Conservation (phyloP, 1,140 invertebrate genomes). For the Samia ricini region DNA sequence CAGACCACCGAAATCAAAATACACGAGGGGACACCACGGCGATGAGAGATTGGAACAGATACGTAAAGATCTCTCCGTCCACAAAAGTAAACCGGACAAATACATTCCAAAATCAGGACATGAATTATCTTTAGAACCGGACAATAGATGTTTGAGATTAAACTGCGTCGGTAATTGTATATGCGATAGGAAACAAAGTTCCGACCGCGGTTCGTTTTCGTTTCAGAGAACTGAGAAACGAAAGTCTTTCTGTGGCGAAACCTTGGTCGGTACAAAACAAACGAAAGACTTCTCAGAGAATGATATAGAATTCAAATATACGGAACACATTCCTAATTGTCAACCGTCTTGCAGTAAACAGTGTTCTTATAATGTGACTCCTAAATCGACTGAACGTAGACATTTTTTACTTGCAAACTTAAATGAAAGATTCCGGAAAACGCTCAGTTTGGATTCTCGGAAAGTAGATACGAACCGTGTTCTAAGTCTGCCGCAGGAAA, state of each 20-base stretch:
- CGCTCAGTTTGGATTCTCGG: conserved; percentile 69
- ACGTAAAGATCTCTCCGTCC: conserved; percentile 64
- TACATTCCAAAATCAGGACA: conserved; percentile 61
- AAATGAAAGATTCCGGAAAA: conserved; percentile 74
- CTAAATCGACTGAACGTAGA: conserved; percentile 62
- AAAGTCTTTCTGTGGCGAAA: conserved; percentile 52
- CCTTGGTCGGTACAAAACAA: conserved; percentile 36
- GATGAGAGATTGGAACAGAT: conserved; percentile 70
- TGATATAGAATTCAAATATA: conserved; percentile 71
- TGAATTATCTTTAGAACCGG: conserved; percentile 48
- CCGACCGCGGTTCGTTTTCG: conserved; percentile 62
- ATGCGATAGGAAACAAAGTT: conserved; percentile 55
- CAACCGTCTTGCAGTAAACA: conserved; percentile 69
- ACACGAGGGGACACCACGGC: conserved; percentile 63
- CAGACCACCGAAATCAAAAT: conserved; percentile 66
- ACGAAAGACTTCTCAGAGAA: conserved; percentile 56
- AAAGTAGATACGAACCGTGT: conserved; percentile 63
- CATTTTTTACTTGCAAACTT: conserved; percentile 66
- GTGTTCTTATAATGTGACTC: conserved; percentile 63
- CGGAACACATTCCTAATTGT: conserved; percentile 61
- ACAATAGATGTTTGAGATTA: conserved; percentile 51
- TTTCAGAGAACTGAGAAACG: conserved; percentile 55
- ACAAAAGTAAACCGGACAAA: conserved; percentile 60
- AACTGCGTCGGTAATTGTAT: conserved; percentile 62
- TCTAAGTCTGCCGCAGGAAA: conserved; percentile 53